phyloP scores from a whole-genome alignment of 2,797 vertebrate species.

The Oreortyx pictus region DNA sequence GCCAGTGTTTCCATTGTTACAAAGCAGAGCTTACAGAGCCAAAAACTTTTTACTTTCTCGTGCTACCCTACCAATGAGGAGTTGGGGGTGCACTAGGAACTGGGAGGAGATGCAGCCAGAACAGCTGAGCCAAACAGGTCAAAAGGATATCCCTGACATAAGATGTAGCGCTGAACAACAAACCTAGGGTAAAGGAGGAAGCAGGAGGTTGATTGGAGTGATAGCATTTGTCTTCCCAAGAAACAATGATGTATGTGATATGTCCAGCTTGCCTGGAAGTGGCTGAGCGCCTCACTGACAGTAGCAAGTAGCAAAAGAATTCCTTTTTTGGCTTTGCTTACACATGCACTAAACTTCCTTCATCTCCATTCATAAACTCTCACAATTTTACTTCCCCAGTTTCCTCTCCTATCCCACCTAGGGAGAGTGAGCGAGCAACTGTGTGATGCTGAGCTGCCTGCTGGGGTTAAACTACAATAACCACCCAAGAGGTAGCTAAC shows the following conservation, averaged over 20 bases:
- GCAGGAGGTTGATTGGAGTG: neutral
- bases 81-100: neutral
- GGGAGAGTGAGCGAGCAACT: neutral
- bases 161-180: neutral
- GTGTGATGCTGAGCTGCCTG: neutral
- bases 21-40: neutral
- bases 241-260: neutral
- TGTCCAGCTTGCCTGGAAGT: neutral
- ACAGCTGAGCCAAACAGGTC: neutral
- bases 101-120: neutral
- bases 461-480: too few relatives aligned
- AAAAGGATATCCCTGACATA: neutral
- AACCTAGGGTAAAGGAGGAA: neutral
- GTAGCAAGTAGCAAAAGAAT: neutral
- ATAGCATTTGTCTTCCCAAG: neutral
- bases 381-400: neutral
- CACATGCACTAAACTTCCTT: neutral
- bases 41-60: neutral
- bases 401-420: neutral
- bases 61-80: neutral
- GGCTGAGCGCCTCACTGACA: neutral
- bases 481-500: neutral
- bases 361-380: neutral
- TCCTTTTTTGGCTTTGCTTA: neutral
- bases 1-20: neutral